Base-by-base conservation (phyloP, 2,113 vertebrate species). In the Struthidea cinerea region DNA sequence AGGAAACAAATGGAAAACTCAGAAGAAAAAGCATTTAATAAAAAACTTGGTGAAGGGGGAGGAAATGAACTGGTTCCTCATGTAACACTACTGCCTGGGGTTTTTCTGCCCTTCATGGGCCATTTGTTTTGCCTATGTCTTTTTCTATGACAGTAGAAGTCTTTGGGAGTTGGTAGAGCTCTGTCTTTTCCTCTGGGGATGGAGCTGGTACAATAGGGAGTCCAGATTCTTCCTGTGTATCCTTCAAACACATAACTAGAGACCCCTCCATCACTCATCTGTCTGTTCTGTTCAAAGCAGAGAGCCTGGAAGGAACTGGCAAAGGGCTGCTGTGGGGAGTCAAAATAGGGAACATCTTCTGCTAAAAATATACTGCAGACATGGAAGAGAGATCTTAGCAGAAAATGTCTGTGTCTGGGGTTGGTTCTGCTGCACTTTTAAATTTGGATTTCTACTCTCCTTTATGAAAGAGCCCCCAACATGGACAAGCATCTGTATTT, bases 1-100 rank as follows among this genome's bases (percentile, higher is more conserved):
- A 55, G 56, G 59, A 90, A 88, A 56, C 35, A 90, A 96, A 93
- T 35, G 4, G 39, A 85, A 90, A 94, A 73, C 7, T 90, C 30
- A 63, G 46, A 87, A 89, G 22, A 80, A 63, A 95, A 89, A 84
- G 28, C 24, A 71, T 61, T 90, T 90, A 68, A 57, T 73, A 57
- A 80, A 87, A 78, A 41, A 12, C 11, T 13, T n/a, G 9, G 13
- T 37, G 56, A 17, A 30, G 17, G 6, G 9, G 14, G 8, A 44
- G 6, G 22, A 18, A 87, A 76, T 11, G 3, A 85, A 33, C 33
- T 57, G 49, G 15, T n/a, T 60, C 20, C 32, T 49, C 26, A n/a
- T 0, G 0, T 55, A 56, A 44, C 11, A 60, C 7, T 20, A 3
- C 23, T 70, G 27, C 14, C 5, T 68, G 16, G 6, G 12, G 6